Conservation (phyloP, 2,113 vertebrate genomes). For the Calidris pugnax region DNA sequence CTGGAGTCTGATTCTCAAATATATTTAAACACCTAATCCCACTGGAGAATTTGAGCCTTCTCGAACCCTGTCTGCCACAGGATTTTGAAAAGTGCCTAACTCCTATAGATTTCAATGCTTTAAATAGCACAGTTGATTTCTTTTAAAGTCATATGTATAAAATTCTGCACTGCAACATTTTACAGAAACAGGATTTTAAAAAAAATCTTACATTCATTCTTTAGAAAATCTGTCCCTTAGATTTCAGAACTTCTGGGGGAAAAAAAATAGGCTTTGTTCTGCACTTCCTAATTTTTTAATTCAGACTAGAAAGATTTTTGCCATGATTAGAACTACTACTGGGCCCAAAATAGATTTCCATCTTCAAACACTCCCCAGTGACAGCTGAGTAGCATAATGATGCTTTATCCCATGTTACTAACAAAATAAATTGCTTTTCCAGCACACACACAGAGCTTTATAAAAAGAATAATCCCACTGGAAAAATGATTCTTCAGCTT, state of each 20-base stretch:
- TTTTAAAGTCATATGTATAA: not conserved
- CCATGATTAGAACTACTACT: not conserved
- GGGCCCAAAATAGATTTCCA: not conserved
- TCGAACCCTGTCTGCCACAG: not conserved
- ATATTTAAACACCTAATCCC: not conserved
- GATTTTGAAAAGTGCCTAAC: not conserved
- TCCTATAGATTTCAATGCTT: not conserved
- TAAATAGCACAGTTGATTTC: not conserved
- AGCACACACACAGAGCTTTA: not conserved
- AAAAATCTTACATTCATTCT: not conserved
- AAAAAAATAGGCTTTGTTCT: not conserved
- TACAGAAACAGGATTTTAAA: not conserved
- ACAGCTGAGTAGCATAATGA: conserved; percentile 4
- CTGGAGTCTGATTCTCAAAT: not conserved
- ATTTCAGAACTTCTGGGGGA: not conserved
- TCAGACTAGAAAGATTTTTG: not conserved
- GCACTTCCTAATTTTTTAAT: not conserved
- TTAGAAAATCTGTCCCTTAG: not conserved
- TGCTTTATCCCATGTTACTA: not conserved
- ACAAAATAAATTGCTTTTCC: conserved; percentile 47
- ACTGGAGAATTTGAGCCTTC: not conserved
- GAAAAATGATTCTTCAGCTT: not conserved
- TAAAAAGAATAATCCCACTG: conserved; percentile 27
- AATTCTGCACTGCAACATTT: not conserved
- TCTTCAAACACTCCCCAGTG: not conserved